A percentile compares a stretch with the other conserved stretches of the same genome.
phyloP scores from a whole-genome alignment of 2,888 invertebrate genomes.

The Drosophila pseudotakahashii region DNA sequence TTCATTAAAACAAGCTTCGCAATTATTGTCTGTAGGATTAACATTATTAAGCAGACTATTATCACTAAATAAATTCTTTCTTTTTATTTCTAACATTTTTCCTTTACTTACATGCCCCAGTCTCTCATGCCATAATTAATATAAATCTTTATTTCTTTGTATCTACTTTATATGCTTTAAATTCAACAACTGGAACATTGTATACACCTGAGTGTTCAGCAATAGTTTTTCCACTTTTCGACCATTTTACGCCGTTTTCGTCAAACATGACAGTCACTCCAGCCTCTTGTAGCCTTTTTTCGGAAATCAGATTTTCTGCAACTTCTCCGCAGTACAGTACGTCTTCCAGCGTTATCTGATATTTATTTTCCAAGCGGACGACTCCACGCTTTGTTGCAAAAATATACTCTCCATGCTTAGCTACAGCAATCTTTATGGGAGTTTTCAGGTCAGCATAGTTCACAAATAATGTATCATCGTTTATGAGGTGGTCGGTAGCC shows the following conservation, averaged over 20 bases:
- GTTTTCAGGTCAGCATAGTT: neutral
- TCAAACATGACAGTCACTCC: neutral
- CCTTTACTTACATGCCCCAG: no score
- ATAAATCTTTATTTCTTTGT: neutral
- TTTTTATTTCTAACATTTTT: no score
- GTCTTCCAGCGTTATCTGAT: neutral
- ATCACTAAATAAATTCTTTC: no score
- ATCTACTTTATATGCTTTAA: neutral
- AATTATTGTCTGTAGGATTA: no score
- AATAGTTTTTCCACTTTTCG: neutral
- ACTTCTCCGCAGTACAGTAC: neutral
- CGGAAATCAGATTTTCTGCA: neutral
- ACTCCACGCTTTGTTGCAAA: constrained; percentile 2
- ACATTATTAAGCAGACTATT: no score
- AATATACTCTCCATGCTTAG: neutral
- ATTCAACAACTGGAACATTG: constrained; percentile 6
- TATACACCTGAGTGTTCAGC: constrained; percentile 5
- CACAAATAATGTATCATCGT: neutral
- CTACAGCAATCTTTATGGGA: neutral
- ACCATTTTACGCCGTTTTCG: constrained; percentile 5
- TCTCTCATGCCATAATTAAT: no score
- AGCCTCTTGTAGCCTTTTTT: constrained; percentile 1
- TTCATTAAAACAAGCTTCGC: no score
- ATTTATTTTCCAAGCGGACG: neutral
- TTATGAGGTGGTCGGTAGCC: neutral